Percentiles rank a stretch among this genome's conserved stretches.
phyloP scores from a whole-genome alignment of 2,113 vertebrate genomes.

The Rafetus swinhoei region DNA sequence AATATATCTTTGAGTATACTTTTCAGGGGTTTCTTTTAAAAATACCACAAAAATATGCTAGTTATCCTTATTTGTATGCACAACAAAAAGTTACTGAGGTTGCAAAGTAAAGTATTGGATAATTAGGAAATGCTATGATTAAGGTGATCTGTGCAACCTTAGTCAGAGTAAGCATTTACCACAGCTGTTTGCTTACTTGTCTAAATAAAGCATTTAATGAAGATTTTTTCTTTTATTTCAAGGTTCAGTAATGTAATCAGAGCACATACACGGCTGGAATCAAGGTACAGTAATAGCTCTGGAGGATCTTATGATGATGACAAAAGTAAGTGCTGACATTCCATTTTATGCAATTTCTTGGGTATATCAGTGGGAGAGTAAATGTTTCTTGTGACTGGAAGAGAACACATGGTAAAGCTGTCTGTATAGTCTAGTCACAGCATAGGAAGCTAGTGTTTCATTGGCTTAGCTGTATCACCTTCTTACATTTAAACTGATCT shows the following conservation, averaged over 20 bases:
- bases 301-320: slow-evolving; percentile 98
- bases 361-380: neutral
- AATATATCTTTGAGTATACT: neutral
- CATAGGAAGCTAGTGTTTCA: neutral
- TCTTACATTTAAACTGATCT: neutral
- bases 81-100: neutral
- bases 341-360: neutral
- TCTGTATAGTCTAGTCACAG: neutral
- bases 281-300: slow-evolving; percentile 98
- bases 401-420: neutral
- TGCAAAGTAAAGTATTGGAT: neutral
- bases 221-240: slow-evolving; percentile 43
- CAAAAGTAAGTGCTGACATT: slow-evolving; percentile 86
- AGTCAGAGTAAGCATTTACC: neutral
- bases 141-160: neutral
- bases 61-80: neutral
- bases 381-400: neutral
- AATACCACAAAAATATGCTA: neutral
- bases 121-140: neutral
- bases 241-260: slow-evolving; percentile 89
- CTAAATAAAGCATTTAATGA: slow-evolving; percentile 13
- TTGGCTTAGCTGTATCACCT: neutral
- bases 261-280: slow-evolving; percentile 95
- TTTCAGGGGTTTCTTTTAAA: neutral
- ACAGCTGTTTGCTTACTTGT: neutral